These are phyloP conservation scores for Colius striatus DNA, from an alignment of 2,113 vertebrate species.

Conservation along the genomic window DNA sequence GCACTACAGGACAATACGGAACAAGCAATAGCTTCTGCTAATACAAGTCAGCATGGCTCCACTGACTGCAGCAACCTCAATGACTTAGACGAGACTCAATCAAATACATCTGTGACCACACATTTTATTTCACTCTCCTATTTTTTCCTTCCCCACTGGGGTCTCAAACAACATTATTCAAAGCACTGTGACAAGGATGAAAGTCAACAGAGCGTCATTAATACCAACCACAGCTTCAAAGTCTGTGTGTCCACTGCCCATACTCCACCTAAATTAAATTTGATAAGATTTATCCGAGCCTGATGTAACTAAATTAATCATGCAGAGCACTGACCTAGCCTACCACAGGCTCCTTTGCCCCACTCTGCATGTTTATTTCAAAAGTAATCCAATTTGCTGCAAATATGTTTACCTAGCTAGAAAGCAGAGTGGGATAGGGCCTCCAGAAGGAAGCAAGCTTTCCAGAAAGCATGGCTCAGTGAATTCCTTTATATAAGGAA, in stretches of 20 bases:
- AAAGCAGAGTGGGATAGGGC: background rate
- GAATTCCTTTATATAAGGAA: background rate
- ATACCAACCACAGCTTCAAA: background rate
- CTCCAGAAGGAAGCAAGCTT: background rate
- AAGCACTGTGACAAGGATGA: background rate
- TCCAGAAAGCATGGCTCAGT: background rate
- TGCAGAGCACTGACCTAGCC: background rate
- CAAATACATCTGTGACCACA: background rate
- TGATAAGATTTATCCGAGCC: background rate
- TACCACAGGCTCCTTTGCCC: background rate
- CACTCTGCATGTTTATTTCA: background rate
- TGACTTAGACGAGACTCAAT: background rate
- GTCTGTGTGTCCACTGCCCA: background rate
- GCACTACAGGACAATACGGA: background rate
- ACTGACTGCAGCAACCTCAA: background rate
- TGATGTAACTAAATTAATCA: background rate
- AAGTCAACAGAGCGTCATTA: background rate
- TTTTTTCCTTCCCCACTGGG: background rate
- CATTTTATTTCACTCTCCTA: background rate
- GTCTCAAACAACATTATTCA: background rate
- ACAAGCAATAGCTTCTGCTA: background rate
- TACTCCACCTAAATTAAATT: background rate
- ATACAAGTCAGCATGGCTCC: background rate
- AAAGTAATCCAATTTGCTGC: conserved; percentile 12
- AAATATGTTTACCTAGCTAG: background rate